Base-by-base conservation (phyloP, 2,113 vertebrate genomes). In the Caracal caracal region DNA sequence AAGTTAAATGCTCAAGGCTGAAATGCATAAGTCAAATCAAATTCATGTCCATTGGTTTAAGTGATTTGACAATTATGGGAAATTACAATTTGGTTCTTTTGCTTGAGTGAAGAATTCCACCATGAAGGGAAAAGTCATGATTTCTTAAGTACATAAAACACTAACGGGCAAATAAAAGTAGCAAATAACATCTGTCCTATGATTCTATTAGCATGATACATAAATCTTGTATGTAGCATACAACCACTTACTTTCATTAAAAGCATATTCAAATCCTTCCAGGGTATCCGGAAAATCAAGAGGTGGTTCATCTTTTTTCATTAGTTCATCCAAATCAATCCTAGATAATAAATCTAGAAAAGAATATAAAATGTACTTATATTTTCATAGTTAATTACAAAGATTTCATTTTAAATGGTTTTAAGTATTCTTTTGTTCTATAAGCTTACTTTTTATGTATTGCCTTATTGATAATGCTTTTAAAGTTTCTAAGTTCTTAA, bases 291-390 rank as follows among this genome's bases (percentile, higher is more conserved):
- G 99, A 98, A 99, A 99, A 96, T 99, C 99, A 98, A 99, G 99
- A 33, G 99, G 99, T 92, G 99, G 99, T 90, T 99, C 99, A 98
- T 99, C 99, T 98, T 99, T 99, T 99, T 99, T 99, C 99, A 99
- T 99, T 89, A 99, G 99, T 98, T 99, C 99, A 98, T 99, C 99
- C 97, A 99, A 98, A 97, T 99, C 99, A 98, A 99, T 99, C 98
- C 99, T 99, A 97, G 99, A 99, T 83, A 99, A 98, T 96, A 99
- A 99, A 99, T 99, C 99, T 99, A 98, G 96, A 98, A 97, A 86
- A 93, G 20, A 87, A 90, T 61, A 66, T 12, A 15, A 96, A 88
- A 83, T 47, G 49, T n/a, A 82, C 40, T 97, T 83, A 30, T 76
- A 76, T 47, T 76, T 76, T 30, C 76, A 75, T 8, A 96, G 83